phyloP scores from a whole-genome alignment of 2,113 vertebrate genomes.

The Periophthalmus modestus region DNA sequence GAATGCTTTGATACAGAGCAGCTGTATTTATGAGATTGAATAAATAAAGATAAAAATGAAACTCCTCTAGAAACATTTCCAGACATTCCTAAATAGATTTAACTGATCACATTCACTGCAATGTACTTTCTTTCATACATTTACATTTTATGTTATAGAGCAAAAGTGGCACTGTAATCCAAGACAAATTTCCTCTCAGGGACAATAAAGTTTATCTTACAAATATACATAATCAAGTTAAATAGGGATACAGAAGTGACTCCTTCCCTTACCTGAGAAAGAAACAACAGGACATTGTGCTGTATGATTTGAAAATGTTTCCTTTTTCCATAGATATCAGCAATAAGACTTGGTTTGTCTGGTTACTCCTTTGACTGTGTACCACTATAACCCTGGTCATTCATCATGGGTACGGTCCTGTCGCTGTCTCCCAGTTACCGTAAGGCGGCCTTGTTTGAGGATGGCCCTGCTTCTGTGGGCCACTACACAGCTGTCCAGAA shows the following conservation, averaged over 20 bases:
- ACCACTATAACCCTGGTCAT: constrained; percentile 10
- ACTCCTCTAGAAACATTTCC: neutral
- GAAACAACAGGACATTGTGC: too few species aligned
- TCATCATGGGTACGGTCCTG: constrained; percentile 88
- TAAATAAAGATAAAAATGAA: neutral
- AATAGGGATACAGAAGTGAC: neutral
- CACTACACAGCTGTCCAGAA: constrained; percentile 90
- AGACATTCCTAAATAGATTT: neutral
- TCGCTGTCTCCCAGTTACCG: constrained; percentile 91
- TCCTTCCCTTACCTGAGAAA: neutral
- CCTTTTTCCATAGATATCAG: neutral
- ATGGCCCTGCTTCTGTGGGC: constrained; percentile 84
- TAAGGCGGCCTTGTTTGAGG: constrained; percentile 88
- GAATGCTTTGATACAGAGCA: neutral
- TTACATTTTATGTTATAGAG: neutral
- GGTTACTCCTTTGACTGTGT: constrained; percentile 1
- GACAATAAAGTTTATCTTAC: neutral
- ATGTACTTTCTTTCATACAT: too few species aligned
- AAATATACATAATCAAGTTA: neutral
- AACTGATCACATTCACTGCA: too few species aligned
- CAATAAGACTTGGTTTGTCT: neutral
- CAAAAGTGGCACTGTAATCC: neutral
- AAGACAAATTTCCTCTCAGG: too few species aligned
- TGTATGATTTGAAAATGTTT: neutral
- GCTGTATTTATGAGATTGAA: neutral